Evolutionary conservation across 1,140 invertebrate genomes (phyloP).

Genomic region (Dufourea novaeangliae): DNA sequence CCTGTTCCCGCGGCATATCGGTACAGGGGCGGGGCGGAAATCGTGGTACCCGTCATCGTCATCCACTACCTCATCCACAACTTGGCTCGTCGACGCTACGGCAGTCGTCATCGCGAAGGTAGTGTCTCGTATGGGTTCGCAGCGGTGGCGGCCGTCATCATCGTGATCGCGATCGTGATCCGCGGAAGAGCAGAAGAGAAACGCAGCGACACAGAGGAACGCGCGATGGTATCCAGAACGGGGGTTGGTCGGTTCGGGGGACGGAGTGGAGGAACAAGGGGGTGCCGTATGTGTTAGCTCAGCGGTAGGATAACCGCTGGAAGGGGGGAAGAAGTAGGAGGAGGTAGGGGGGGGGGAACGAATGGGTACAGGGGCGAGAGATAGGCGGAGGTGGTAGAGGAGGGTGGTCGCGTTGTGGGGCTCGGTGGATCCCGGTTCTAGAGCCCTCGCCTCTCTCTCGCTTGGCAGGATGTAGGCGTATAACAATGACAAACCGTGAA

Average conservation of each 20-base stretch:
- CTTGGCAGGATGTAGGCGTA: slow-evolving; percentile 73
- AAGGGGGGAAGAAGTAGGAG: not conserved
- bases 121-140: slow-evolving; percentile 26
- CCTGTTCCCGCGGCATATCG: not conserved
- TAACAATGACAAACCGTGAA: slow-evolving; percentile 82
- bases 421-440: slow-evolving; percentile 51
- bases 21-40: not conserved
- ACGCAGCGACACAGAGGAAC: slow-evolving; percentile 1
- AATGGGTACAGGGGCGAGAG: slow-evolving; percentile 14
- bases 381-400: slow-evolving; percentile 13
- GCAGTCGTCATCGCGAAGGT: slow-evolving; percentile 16
- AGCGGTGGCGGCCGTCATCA: not conserved
- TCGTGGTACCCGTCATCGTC: slow-evolving; percentile 16
- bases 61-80: slow-evolving; percentile 38
- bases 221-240: not conserved
- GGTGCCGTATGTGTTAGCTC: not conserved
- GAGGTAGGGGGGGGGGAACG: not conserved
- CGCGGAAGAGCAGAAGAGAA: slow-evolving; percentile 8
- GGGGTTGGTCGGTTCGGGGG: not conserved
- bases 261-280: not conserved
- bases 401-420: slow-evolving; percentile 33
- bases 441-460: slow-evolving; percentile 61
- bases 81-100: slow-evolving; percentile 29
- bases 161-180: slow-evolving; percentile 14
- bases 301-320: not conserved